These are phyloP conservation scores for Amphiprion ocellaris DNA, from an alignment of 2,113 vertebrate genomes.

Conservation along the genomic window DNA sequence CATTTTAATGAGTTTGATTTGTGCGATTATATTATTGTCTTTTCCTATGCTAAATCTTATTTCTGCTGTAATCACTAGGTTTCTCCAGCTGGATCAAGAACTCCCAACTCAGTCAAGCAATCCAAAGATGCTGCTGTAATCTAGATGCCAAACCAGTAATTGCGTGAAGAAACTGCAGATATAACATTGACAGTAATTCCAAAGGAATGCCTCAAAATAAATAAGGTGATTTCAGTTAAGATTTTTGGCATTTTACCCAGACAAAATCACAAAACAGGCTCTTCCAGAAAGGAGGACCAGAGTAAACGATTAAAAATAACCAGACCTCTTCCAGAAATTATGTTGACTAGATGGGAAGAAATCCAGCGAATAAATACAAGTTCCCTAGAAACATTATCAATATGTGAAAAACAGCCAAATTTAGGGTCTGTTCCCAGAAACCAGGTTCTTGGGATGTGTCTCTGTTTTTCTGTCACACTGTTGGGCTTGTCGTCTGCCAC, in stretches of 20 bases:
- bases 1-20: conserved; percentile 23
- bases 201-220: neutral
- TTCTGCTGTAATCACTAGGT: conserved; percentile 17
- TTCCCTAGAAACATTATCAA: conserved; percentile 3
- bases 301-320: conserved; percentile 10
- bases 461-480: neutral
- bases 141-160: conserved; percentile 19
- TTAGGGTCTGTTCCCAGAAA: conserved; percentile 2
- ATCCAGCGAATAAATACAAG: neutral
- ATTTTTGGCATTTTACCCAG: neutral
- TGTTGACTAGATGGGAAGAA: neutral
- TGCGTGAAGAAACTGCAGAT: neutral
- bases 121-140: conserved; percentile 35
- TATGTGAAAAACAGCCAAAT: neutral
- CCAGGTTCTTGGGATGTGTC: neutral
- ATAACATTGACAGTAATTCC: neutral
- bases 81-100: conserved; percentile 41
- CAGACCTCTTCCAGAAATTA: neutral
- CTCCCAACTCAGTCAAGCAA: conserved; percentile 34
- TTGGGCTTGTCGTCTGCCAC: neutral
- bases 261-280: conserved; percentile 1
- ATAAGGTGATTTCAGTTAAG: neutral
- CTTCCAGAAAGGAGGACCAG: neutral
- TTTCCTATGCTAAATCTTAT: neutral
- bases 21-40: conserved; percentile 15